A percentile compares a stretch with the other conserved stretches of the same genome.
phyloP scores from a whole-genome alignment of 2,888 invertebrate species.

The Acleris emargana region DNA sequence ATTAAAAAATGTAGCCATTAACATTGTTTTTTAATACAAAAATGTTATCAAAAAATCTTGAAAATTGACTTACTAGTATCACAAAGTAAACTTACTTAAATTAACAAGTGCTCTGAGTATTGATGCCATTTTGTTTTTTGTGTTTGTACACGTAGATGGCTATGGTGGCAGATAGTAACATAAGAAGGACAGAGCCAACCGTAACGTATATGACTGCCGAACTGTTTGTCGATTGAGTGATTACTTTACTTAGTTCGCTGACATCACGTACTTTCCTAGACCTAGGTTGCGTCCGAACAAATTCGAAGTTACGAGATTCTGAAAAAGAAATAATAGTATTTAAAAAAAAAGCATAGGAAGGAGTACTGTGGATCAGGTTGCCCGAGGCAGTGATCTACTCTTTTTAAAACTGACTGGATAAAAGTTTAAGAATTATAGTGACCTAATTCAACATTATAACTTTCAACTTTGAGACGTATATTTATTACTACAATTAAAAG shows the following conservation, averaged over 20 bases:
- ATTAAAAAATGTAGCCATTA: constrained; percentile 51
- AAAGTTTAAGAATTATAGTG: too few species aligned
- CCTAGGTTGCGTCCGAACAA: constrained; percentile 62
- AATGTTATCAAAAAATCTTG: constrained; percentile 12
- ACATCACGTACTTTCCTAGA: constrained; percentile 67
- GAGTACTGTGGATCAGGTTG: too few species aligned
- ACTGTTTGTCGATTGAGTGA: constrained; percentile 46
- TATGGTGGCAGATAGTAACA: constrained; percentile 56
- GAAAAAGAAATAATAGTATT: constrained; percentile 46
- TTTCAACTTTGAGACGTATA: too few species aligned
- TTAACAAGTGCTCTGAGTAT: constrained; percentile 47
- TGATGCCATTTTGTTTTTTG: constrained; percentile 44
- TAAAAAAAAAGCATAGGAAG: background rate
- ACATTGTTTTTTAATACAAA: constrained; percentile 25
- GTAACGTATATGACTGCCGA: constrained; percentile 55
- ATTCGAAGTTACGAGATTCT: constrained; percentile 66
- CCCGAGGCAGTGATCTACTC: too few species aligned
- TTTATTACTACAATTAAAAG: too few species aligned
- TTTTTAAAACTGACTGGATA: too few species aligned
- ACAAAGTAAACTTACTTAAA: constrained; percentile 50
- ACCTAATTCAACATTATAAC: too few species aligned
- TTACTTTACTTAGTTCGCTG: constrained; percentile 46
- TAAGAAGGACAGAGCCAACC: constrained; percentile 56
- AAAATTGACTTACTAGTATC: constrained; percentile 50
- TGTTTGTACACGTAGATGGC: constrained; percentile 55